phyloP scores from a whole-genome alignment of 2,113 vertebrate species.

The Calcarius ornatus region DNA sequence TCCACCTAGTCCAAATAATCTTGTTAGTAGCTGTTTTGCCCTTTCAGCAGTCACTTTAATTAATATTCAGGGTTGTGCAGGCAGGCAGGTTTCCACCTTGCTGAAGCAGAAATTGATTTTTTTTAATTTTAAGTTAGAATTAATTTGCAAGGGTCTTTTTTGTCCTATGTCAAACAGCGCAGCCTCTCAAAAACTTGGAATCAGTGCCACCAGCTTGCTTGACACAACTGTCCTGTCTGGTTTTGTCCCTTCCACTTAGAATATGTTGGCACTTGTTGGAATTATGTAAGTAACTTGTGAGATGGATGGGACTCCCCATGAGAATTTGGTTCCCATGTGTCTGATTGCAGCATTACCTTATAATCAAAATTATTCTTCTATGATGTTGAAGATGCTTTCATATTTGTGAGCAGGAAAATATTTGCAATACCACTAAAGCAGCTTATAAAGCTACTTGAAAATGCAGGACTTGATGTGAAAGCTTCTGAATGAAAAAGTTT shows the following conservation, averaged over 20 bases:
- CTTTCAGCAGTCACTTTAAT: slow-evolving; percentile 58
- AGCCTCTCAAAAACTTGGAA: neutral
- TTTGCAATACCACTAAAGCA: neutral
- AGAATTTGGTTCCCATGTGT: neutral
- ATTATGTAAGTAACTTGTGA: neutral
- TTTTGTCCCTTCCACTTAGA: neutral
- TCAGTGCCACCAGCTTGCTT: neutral
- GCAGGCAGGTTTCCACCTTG: neutral
- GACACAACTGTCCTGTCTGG: neutral
- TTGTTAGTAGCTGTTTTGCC: slow-evolving; percentile 49
- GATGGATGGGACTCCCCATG: accelerated
- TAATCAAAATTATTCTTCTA: neutral
- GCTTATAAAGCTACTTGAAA: neutral
- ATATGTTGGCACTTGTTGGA: neutral
- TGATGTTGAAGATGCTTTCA: neutral
- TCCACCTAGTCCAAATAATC: slow-evolving; percentile 52
- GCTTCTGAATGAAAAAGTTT: neutral
- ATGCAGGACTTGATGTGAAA: neutral
- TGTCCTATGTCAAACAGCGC: neutral
- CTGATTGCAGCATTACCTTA: neutral
- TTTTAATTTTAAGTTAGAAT: neutral
- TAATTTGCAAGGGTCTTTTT: neutral
- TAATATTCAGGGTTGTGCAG: slow-evolving; percentile 27
- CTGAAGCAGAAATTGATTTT: neutral
- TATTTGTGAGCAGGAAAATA: neutral